Base-by-base conservation (phyloP, 1,140 invertebrate species). In the Argopecten irradians region DNA sequence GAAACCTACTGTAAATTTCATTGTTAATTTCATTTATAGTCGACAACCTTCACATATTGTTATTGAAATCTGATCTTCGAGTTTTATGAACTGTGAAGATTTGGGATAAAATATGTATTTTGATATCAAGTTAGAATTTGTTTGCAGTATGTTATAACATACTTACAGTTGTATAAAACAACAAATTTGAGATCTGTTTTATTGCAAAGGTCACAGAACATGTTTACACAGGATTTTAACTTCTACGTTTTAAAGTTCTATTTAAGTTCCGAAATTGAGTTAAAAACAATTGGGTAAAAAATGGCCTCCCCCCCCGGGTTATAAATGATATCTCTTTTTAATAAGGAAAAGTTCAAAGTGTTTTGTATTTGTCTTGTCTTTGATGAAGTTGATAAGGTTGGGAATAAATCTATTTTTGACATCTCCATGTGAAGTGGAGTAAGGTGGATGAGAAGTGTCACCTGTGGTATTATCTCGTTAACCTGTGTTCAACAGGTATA, bases 401-500 rank as follows among this genome's bases (percentile, higher is more conserved):
- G 22, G 43, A 2, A 14, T 46, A 19, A 19, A 16, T 19, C 22
- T 46, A 14, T 46, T 46, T 2, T 46, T 28, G 55, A n/a, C 55
- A 71, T 16, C n/a, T n/a, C 1, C 1, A 71, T 71, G 55, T 71
- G 55, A 71, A 71, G 55, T 28, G 28, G 55, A 16, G 55, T 71
- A n/a, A 46, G 43, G 43, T 46, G 13, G 22, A 19, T 46, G 43
- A 71, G 55, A 71, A 71, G 28, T 71, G 55, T 71, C 55, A 71
- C 55, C 55, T 71, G 55, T 71, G 22, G 55, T 28, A 28, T 28
- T 71, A 71, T 71, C n/a, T 71, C n/a, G 55, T 71, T 71, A 71
- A 71, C 55, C 55, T 28, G 55, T 71, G 55, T 71, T 71, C 55
- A 71, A 28, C 55, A 71, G 55, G 55, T 71, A 71, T 71, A 28